Conservation (phyloP, 2,797 vertebrate species). For the Takifugu ocellatus region DNA sequence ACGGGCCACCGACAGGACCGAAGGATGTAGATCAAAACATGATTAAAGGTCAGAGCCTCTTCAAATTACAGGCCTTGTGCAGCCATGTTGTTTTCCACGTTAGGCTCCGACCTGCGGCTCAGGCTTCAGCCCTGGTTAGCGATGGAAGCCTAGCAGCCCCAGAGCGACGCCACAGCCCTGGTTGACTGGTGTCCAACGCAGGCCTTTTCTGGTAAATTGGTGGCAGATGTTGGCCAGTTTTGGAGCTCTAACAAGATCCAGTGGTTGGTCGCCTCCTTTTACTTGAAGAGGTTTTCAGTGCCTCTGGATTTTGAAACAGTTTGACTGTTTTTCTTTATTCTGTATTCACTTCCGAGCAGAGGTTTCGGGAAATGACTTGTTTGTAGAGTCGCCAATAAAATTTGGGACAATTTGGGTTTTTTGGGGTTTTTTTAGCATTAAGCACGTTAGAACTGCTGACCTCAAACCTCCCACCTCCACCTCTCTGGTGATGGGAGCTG, state of each 20-base stretch:
- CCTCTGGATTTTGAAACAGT: background rate
- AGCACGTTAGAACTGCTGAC: too few species aligned
- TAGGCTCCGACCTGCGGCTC: slow-evolving; percentile 35
- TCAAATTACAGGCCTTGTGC: slow-evolving; percentile 48
- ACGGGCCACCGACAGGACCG: slow-evolving; percentile 13
- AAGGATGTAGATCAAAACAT: slow-evolving; percentile 47
- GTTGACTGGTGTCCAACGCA: slow-evolving; percentile 33
- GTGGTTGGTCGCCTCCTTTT: background rate
- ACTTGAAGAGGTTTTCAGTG: background rate
- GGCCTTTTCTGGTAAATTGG: slow-evolving; percentile 40
- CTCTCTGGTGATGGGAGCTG: too few species aligned
- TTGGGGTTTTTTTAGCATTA: too few species aligned
- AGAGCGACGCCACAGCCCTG: slow-evolving; percentile 16
- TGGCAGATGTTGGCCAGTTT: slow-evolving; percentile 49
- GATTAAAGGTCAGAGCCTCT: slow-evolving; percentile 52
- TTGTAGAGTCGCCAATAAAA: too few species aligned
- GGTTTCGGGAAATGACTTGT: background rate
- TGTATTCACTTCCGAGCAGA: background rate
- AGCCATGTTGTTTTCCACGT: slow-evolving; percentile 38
- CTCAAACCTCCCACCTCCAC: too few species aligned
- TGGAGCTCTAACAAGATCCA: background rate
- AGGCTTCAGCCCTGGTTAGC: slow-evolving; percentile 36
- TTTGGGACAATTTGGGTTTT: too few species aligned
- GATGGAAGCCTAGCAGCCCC: slow-evolving; percentile 16
- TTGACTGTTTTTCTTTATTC: background rate